A percentile compares a stretch with the other conserved stretches of the same genome.
These are phyloP conservation scores for Tryphoninae sp. DNA, from an alignment of 2,888 invertebrate species.

Conservation along the genomic window DNA sequence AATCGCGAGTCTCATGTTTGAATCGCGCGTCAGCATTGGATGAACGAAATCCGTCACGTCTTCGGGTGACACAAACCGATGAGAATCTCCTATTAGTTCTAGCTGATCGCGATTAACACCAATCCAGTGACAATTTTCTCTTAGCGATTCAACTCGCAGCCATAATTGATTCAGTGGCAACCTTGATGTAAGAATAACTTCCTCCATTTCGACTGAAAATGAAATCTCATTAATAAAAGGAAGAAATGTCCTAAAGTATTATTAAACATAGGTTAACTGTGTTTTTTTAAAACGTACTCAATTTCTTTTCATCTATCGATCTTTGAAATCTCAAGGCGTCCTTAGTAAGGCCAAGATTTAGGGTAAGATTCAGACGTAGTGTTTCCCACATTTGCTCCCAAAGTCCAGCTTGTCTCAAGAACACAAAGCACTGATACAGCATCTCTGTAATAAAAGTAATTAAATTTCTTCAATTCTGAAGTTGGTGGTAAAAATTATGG, in stretches of 20 bases:
- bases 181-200: conserved; percentile 84
- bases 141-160: conserved; percentile 88
- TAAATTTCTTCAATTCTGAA: too few relatives aligned
- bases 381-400: conserved; percentile 90
- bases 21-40: conserved; percentile 84
- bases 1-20: conserved; percentile 84
- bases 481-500: too few relatives aligned
- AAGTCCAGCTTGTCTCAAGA: conserved; percentile 87
- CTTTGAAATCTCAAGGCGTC: conserved; percentile 70
- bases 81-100: conserved; percentile 84
- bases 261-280: conserved; percentile 1
- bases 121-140: conserved; percentile 89
- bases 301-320: conserved; percentile 81
- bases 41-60: conserved; percentile 87
- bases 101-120: conserved; percentile 82
- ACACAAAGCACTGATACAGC: conserved; percentile 83
- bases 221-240: conserved; percentile 14
- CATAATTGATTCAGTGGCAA: conserved; percentile 89
- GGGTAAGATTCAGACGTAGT: conserved; percentile 86
- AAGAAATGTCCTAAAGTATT: conserved; percentile 11
- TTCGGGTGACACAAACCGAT: conserved; percentile 85
- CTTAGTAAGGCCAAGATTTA: conserved; percentile 83
- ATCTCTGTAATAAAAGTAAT: conserved; percentile 70
- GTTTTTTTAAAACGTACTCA: conserved; percentile 72
- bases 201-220: conserved; percentile 83